Base-by-base conservation (phyloP, 1,140 invertebrate genomes). In the Brachionus manjavacas region DNA sequence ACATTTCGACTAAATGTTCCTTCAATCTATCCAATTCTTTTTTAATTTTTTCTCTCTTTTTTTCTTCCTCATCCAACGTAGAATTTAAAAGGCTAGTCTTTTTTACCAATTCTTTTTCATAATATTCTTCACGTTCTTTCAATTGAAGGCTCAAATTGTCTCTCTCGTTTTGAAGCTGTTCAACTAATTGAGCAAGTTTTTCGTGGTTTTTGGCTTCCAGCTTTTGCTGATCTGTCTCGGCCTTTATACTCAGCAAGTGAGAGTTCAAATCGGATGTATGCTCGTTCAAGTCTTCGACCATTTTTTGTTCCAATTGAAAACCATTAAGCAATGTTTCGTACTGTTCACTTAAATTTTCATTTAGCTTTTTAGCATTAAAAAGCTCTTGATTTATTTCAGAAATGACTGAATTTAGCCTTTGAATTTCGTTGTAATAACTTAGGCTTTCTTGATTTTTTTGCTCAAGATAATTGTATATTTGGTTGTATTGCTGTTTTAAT, bases 361-460 rank as follows among this genome's bases (percentile, higher is more conserved):
- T 81, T 46, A 81, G 28, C 12, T 60, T 81, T 81, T 81, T 81
- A 12, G 79, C 23, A 68, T 46, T 60, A 7, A 41, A 60, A 28
- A 81, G 41, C 23, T 81, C 79, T 3, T 31, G 12, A 25, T 81
- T 81, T 1, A 81, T 31, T n/a, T 81, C 79, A 4, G 79, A 81
- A 4, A 81, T 23, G 7, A 81, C 52, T 16, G 23, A 64, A 28
- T 81, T 81, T 2, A 81, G 31, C 16, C 79, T 9, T 64, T 81
- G 79, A 14, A 81, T 81, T 81, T 81, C 79, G 35, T 81, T 60
- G 11, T 81, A 81, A 64, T 81, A 81, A 20, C 79, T 43, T 12
- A 81, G 28, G 28, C 79, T 81, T 20, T 81, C 79, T 68, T 81
- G 52, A 64, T 81, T 81, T 64, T 81, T 81, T 46, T 81, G 79